Percentiles rank a stretch among this genome's conserved stretches.
Conservation (phyloP, 37 sponge, comb jelly and placozoan genomes). For the Ephydatia muelleri region DNA sequence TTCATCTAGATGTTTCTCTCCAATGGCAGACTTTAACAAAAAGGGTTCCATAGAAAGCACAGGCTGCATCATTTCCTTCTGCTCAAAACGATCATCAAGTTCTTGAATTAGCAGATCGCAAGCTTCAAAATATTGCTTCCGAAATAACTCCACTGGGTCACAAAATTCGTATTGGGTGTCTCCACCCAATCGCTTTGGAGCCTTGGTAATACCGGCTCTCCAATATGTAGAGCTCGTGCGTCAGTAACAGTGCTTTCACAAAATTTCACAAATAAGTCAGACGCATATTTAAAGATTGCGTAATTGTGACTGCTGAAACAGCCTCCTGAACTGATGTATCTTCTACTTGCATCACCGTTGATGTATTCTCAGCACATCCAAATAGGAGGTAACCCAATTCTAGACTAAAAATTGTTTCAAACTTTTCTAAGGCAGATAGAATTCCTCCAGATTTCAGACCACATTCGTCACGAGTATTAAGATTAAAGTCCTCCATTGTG, state of each 20-base stretch:
- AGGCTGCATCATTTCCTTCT: constrained; percentile 14
- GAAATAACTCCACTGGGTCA: background rate
- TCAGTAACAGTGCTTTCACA: constrained; percentile 26
- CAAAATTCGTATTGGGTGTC: constrained; percentile 1
- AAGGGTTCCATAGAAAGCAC: constrained; percentile 25
- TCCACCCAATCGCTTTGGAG: constrained; percentile 37
- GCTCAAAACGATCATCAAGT: constrained; percentile 49
- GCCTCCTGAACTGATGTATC: constrained; percentile 62
- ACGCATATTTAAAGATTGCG: constrained; percentile 35
- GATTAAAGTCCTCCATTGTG: constrained; percentile 52
- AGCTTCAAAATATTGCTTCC: background rate
- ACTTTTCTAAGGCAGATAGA: constrained; percentile 53
- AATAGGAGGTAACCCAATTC: constrained; percentile 48
- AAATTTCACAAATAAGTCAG: constrained; percentile 28
- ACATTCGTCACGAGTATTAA: constrained; percentile 62
- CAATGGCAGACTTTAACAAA: constrained; percentile 6
- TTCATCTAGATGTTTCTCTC: background rate
- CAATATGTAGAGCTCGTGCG: constrained; percentile 27
- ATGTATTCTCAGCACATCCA: constrained; percentile 49
- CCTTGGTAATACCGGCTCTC: constrained; percentile 38
- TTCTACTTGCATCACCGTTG: constrained; percentile 47
- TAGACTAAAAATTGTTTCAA: constrained; percentile 62
- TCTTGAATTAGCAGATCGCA: constrained; percentile 7
- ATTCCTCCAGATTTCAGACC: constrained; percentile 65
- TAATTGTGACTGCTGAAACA: constrained; percentile 40